Percentiles rank a stretch among this genome's conserved stretches.
These are phyloP conservation scores for Volucella inflata DNA, from an alignment of 2,888 invertebrate species.

Conservation along the genomic window DNA sequence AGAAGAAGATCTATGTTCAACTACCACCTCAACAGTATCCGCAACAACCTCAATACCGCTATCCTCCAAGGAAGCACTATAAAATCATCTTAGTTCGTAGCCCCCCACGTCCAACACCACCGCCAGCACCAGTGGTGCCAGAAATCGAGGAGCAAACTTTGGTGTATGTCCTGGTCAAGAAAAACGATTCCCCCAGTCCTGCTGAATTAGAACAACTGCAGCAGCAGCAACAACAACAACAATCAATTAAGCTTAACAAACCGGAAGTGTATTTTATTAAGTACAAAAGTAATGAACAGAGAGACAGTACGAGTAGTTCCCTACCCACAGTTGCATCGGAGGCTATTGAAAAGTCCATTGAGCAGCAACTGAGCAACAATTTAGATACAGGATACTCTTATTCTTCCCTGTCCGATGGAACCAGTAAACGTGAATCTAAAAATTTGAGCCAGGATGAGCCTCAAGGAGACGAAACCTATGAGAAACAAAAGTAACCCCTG, in stretches of 20 bases:
- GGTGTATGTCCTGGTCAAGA: conserved; percentile 88
- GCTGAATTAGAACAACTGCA: conserved; percentile 84
- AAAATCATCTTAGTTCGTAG: conserved; percentile 90
- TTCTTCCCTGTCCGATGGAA: conserved; percentile 14
- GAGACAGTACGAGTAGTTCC: conserved; percentile 37
- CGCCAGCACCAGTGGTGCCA: conserved; percentile 64
- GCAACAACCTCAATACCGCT: conserved; percentile 85
- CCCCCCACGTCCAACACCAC: conserved; percentile 77
- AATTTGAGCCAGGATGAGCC: conserved; percentile 31
- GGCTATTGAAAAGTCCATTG: conserved; percentile 57
- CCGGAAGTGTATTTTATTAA: conserved; percentile 89
- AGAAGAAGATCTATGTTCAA: conserved; percentile 93
- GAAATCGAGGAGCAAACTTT: conserved; percentile 87
- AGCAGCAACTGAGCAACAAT: conserved; percentile 65
- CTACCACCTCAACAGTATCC: conserved; percentile 88
- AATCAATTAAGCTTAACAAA: conserved; percentile 86
- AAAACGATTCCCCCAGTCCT: conserved; percentile 87
- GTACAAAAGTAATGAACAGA: conserved; percentile 86
- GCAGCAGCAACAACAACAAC: conserved; percentile 87
- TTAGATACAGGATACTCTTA: conserved; percentile 50
- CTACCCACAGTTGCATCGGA: conserved; percentile 36
- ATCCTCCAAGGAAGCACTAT: conserved; percentile 88
- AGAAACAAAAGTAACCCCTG: conserved; percentile 1
- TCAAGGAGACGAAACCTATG: background rate
- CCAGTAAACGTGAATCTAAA: conserved; percentile 58